A percentile compares a stretch with the other conserved stretches of the same genome.
Evolutionary conservation across 2,113 vertebrate species (phyloP).

Genomic region (Anthoscopus minutus): DNA sequence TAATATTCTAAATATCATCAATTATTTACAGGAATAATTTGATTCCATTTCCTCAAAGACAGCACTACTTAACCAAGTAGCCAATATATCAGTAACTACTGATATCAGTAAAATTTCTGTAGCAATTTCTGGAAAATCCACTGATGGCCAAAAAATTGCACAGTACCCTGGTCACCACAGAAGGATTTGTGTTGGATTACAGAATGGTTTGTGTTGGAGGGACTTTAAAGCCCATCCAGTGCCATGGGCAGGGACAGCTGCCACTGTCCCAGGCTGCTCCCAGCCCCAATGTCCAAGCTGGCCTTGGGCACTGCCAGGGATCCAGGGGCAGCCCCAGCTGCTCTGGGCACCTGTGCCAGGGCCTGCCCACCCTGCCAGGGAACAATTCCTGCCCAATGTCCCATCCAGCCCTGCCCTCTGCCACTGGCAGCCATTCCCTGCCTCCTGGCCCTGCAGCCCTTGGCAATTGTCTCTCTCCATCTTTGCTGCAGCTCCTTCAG

Average conservation of each 20-base stretch:
- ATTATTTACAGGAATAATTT: not conserved
- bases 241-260: not conserved
- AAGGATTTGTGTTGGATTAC: not conserved
- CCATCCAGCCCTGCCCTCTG: too few species aligned
- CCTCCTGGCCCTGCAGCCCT: not conserved
- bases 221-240: rapidly evolving
- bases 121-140: not conserved
- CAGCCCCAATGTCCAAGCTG: not conserved
- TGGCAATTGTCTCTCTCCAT: not conserved
- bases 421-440: too few species aligned
- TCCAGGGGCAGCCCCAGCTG: not conserved
- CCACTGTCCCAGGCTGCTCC: not conserved
- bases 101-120: not conserved
- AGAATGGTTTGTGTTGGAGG: not conserved
- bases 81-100: not conserved
- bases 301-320: not conserved
- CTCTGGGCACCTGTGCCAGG: not conserved
- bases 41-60: not conserved
- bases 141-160: not conserved
- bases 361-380: not conserved
- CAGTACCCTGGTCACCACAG: too few species aligned
- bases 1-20: not conserved
- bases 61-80: not conserved
- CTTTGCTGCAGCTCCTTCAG: not conserved
- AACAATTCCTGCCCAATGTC: too few species aligned